Percentiles rank a stretch among this genome's conserved stretches.
Evolutionary conservation across 2,888 invertebrate species (phyloP).

Genomic region (Tipula unca): DNA sequence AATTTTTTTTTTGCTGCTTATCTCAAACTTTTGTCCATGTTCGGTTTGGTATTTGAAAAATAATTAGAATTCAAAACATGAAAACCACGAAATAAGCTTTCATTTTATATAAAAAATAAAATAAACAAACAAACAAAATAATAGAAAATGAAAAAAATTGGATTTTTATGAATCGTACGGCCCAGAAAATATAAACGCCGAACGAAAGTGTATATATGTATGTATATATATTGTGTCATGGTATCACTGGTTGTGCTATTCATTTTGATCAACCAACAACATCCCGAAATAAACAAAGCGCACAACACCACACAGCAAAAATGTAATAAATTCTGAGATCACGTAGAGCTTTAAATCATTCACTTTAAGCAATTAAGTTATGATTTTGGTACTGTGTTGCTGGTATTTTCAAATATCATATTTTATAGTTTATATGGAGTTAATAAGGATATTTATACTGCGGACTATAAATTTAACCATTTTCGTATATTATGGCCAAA

Average conservation of each 20-base stretch:
- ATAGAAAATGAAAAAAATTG: not conserved
- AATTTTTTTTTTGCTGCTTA: not conserved
- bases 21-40: not conserved
- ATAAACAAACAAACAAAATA: not conserved
- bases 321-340: not conserved
- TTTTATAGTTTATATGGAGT: not conserved
- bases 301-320: not conserved
- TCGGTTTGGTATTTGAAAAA: not conserved
- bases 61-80: slow-evolving; percentile 2
- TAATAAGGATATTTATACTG: not conserved
- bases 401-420: not conserved
- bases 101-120: not conserved
- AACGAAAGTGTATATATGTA: not conserved
- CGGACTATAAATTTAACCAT: not conserved
- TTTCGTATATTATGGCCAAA: not conserved
- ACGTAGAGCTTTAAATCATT: slow-evolving; percentile 8
- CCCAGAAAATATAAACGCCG: not conserved
- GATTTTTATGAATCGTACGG: not conserved
- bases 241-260: not conserved
- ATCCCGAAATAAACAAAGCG: not conserved
- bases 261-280: not conserved
- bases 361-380: not conserved
- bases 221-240: too few relatives aligned
- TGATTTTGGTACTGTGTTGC: not conserved
- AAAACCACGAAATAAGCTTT: not conserved